Conservation (phyloP, 2,113 vertebrate species). For the Scytalopus superciliaris region DNA sequence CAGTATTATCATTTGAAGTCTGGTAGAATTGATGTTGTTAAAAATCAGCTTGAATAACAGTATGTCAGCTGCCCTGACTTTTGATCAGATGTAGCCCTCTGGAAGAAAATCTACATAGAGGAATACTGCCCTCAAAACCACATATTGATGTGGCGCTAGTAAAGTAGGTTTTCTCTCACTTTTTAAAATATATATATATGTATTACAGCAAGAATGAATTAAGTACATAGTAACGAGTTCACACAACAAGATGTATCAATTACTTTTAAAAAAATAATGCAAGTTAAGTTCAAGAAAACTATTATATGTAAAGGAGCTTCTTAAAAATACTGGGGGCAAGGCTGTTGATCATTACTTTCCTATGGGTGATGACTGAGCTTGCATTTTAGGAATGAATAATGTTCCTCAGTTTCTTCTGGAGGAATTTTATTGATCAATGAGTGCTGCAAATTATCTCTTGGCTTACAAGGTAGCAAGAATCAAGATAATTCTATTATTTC, state of each 20-base stretch:
- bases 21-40: neutral
- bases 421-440: neutral
- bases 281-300: neutral
- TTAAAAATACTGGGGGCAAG: neutral
- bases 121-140: neutral
- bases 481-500: neutral
- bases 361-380: neutral
- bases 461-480: neutral
- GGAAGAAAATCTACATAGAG: neutral
- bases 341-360: neutral
- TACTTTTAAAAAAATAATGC: neutral
- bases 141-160: neutral
- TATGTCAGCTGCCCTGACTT: neutral
- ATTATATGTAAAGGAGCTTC: neutral
- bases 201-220: neutral
- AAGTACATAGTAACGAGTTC: neutral
- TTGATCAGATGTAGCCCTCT: neutral
- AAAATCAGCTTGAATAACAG: neutral
- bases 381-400: neutral
- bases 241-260: neutral
- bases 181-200: fast-evolving
- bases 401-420: neutral
- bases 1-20: neutral
- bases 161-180: neutral
- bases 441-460: neutral